Evolutionary conservation across 2,113 vertebrate genomes (phyloP).

Genomic region (Dicaeum eximium): DNA sequence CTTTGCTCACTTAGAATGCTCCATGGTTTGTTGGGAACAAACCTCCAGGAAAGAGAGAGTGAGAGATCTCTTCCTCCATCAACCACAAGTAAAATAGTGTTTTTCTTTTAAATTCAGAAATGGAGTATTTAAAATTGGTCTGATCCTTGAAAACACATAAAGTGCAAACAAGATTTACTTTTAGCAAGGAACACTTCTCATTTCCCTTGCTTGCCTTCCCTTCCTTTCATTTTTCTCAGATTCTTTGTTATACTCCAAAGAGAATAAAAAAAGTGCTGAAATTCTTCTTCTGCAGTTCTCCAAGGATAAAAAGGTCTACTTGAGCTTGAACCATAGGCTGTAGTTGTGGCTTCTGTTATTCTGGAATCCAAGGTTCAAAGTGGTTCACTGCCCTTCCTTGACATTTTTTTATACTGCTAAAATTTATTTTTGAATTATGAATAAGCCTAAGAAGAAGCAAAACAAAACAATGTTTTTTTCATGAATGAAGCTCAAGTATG

Average conservation of each 20-base stretch:
- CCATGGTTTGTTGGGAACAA: not conserved
- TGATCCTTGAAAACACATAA: not conserved
- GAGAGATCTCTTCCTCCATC: not conserved
- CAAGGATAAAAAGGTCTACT: not conserved
- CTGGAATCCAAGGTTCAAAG: not conserved
- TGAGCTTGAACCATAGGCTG: not conserved
- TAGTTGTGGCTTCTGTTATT: not conserved
- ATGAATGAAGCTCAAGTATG: not conserved
- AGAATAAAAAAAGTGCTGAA: not conserved
- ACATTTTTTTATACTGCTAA: not conserved
- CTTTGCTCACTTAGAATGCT: not conserved
- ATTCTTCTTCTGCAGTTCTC: not conserved
- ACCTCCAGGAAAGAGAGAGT: not conserved
- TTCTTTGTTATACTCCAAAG: not conserved
- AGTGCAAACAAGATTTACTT: not conserved
- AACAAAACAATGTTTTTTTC: not conserved
- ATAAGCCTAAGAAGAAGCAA: not conserved
- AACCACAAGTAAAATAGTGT: not conserved
- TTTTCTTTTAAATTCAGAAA: not conserved
- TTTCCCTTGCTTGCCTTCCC: not conserved
- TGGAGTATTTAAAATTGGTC: not conserved
- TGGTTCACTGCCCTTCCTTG: not conserved
- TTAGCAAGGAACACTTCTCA: not conserved
- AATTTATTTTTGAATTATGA: not conserved
- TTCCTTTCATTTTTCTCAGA: not conserved